phyloP scores from a whole-genome alignment of 2,797 vertebrate genomes.

The Anableps anableps region DNA sequence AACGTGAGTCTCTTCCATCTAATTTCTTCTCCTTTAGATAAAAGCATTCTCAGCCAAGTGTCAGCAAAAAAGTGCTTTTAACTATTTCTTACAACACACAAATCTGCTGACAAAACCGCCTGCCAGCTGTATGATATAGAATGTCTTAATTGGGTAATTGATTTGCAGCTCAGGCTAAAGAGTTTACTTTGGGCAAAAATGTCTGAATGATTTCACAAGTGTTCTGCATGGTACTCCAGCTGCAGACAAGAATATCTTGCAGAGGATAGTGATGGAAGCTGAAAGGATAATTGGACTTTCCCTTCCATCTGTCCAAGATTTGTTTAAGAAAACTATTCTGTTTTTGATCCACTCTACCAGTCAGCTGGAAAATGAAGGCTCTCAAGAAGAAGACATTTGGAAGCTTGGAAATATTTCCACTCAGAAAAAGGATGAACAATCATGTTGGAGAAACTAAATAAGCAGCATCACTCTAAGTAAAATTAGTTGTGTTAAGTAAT shows the following conservation, averaged over 20 bases:
- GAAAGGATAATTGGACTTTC: too few relatives aligned
- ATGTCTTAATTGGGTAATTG: background rate
- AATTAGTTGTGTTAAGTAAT: background rate
- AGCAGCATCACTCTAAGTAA: background rate
- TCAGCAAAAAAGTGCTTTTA: slow-evolving; percentile 57
- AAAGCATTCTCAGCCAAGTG: slow-evolving; percentile 40
- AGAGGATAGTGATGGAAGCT: background rate
- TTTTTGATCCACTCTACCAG: background rate
- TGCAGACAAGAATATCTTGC: background rate
- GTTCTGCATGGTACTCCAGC: too few relatives aligned
- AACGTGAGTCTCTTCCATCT: slow-evolving; percentile 18
- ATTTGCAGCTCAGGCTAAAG: slow-evolving; percentile 7
- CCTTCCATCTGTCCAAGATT: background rate
- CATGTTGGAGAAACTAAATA: background rate
- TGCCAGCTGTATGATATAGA: background rate
- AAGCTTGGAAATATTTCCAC: background rate
- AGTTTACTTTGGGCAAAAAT: background rate
- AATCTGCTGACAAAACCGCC: slow-evolving; percentile 6
- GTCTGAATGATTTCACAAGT: background rate
- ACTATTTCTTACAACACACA: slow-evolving; percentile 14
- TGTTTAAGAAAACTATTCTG: background rate
- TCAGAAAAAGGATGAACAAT: background rate
- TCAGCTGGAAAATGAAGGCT: background rate
- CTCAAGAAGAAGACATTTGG: background rate
- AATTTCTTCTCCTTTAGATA: slow-evolving; percentile 27